Evolutionary conservation across 2,797 vertebrate genomes (phyloP).

Genomic region (Decapterus maruadsi): DNA sequence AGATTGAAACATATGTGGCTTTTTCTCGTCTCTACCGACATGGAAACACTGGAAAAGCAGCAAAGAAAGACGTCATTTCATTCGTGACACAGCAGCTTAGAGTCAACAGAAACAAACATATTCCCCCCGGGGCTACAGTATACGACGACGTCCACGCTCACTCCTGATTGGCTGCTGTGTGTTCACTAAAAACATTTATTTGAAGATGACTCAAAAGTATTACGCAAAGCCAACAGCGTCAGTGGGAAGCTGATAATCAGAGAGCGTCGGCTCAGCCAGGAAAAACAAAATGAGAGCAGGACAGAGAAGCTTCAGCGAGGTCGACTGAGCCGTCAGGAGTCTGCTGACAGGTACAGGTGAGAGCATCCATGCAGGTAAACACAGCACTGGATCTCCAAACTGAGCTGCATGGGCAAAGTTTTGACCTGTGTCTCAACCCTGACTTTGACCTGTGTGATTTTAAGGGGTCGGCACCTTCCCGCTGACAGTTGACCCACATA

Average conservation of each 20-base stretch:
- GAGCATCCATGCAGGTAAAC: constrained; percentile 30
- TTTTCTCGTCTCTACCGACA: not conserved
- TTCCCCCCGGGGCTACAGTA: not conserved
- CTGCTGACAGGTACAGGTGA: constrained; percentile 32
- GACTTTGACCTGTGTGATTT: constrained; percentile 62
- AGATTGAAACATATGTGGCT: no score
- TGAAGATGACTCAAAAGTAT: constrained; percentile 24
- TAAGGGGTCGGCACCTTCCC: constrained; percentile 44
- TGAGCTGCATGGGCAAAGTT: not conserved
- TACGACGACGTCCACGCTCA: not conserved
- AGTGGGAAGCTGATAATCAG: constrained; percentile 45
- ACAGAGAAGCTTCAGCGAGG: not conserved
- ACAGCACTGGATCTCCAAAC: constrained; percentile 31
- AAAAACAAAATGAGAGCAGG: constrained; percentile 12
- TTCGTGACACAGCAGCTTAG: not conserved
- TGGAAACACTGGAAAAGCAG: not conserved
- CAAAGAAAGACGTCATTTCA: not conserved
- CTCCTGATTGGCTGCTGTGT: constrained; percentile 10
- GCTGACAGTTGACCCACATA: constrained; percentile 57
- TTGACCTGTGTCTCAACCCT: constrained; percentile 59
- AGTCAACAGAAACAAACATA: constrained; percentile 13
- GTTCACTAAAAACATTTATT: constrained; percentile 20
- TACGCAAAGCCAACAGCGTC: constrained; percentile 31
- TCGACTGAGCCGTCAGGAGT: not conserved
- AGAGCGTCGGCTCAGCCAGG: not conserved